Evolutionary conservation across 2,113 vertebrate genomes (phyloP).

Genomic region (Periophthalmodon schlosseri): DNA sequence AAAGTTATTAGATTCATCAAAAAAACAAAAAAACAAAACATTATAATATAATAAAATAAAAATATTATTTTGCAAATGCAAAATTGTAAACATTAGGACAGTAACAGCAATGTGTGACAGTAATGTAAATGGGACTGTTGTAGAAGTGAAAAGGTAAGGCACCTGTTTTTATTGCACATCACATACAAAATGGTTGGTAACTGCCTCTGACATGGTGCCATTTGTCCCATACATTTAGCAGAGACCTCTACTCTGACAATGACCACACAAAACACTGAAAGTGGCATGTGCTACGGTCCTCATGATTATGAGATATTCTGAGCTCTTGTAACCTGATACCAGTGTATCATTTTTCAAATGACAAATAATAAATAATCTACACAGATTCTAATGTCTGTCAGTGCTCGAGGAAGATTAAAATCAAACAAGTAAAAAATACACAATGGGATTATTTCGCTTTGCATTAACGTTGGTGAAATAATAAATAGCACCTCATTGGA

Average conservation of each 20-base stretch:
- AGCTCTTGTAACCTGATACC: background rate
- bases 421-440: background rate
- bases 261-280: background rate
- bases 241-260: background rate
- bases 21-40: background rate
- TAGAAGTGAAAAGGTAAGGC: background rate
- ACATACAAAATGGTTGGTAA: background rate
- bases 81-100: background rate
- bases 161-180: background rate
- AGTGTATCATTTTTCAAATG: background rate
- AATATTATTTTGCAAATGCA: background rate
- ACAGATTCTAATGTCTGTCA: background rate
- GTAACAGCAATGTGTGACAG: background rate
- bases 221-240: background rate
- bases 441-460: background rate
- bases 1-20: background rate
- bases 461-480: background rate
- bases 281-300: background rate
- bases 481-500: background rate
- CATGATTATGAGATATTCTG: background rate
- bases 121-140: background rate
- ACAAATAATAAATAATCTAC: background rate
- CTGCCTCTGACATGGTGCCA: background rate
- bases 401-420: background rate
- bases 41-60: background rate